A percentile compares a stretch with the other conserved stretches of the same genome.
phyloP scores from a whole-genome alignment of 2,113 vertebrate genomes.

The Vulpes ferrilata region DNA sequence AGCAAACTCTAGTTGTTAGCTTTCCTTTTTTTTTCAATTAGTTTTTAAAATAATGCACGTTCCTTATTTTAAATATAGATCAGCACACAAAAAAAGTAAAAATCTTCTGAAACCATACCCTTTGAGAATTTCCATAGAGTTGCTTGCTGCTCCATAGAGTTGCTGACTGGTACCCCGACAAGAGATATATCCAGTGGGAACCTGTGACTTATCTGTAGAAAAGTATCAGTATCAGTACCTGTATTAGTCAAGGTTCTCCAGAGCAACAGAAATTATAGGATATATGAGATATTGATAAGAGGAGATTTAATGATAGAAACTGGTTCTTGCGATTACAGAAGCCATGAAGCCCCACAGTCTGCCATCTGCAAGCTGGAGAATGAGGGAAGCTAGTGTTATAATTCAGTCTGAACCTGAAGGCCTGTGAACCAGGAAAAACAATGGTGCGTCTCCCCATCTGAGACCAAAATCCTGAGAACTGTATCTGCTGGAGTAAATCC shows the following conservation, averaged over 20 bases:
- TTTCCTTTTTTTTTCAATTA: neutral
- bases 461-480: neutral
- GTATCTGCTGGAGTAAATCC: neutral
- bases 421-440: neutral
- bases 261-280: neutral
- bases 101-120: neutral
- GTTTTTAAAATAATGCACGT: neutral
- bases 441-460: too few species aligned
- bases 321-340: neutral
- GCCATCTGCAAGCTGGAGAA: neutral
- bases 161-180: neutral
- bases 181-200: neutral
- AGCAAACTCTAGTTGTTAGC: neutral
- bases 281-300: neutral
- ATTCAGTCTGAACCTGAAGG: neutral
- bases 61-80: conserved; percentile 6
- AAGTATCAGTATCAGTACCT: neutral
- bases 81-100: neutral
- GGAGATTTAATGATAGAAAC: neutral
- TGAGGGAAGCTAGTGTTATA: neutral
- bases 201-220: neutral
- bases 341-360: neutral
- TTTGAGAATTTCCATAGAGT: neutral
- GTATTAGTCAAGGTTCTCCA: neutral
- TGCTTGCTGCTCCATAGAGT: neutral